phyloP scores from a whole-genome alignment of 1,140 invertebrate species.

The Drosophila nebulosa region DNA sequence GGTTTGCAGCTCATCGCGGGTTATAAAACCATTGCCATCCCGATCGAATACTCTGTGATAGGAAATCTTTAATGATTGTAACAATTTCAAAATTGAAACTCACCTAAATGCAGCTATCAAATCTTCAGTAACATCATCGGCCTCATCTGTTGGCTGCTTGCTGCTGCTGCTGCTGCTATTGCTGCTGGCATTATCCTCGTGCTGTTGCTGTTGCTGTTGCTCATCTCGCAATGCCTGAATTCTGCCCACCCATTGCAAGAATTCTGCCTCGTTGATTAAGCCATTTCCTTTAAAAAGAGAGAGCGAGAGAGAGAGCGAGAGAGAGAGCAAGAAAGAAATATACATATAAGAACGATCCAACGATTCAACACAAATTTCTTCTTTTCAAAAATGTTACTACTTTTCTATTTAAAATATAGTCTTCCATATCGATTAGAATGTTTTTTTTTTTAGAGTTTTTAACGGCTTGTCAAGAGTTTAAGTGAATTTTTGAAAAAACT shows the following conservation, averaged over 20 bases:
- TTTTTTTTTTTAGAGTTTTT: no score
- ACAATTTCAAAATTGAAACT: slow-evolving; percentile 22
- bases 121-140: slow-evolving; percentile 86
- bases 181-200: slow-evolving; percentile 79
- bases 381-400: no score
- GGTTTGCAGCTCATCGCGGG: slow-evolving; percentile 87
- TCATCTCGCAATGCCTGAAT: slow-evolving; percentile 85
- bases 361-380: no score
- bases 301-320: no score
- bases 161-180: slow-evolving; percentile 26
- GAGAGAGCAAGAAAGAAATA: background rate
- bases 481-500: no score
- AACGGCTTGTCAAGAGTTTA: no score
- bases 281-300: slow-evolving; percentile 84
- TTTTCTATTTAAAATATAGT: no score
- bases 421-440: no score
- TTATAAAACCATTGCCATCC: slow-evolving; percentile 89
- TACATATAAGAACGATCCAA: no score
- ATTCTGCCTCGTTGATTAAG: slow-evolving; percentile 87
- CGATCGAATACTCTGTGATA: slow-evolving; percentile 89
- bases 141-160: slow-evolving; percentile 80
- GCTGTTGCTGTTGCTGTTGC: slow-evolving; percentile 79
- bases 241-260: slow-evolving; percentile 86
- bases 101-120: slow-evolving; percentile 88
- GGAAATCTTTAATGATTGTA: no score